Evolutionary conservation across 2,113 vertebrate species (phyloP).

Genomic region (Cynoglossus semilaevis): DNA sequence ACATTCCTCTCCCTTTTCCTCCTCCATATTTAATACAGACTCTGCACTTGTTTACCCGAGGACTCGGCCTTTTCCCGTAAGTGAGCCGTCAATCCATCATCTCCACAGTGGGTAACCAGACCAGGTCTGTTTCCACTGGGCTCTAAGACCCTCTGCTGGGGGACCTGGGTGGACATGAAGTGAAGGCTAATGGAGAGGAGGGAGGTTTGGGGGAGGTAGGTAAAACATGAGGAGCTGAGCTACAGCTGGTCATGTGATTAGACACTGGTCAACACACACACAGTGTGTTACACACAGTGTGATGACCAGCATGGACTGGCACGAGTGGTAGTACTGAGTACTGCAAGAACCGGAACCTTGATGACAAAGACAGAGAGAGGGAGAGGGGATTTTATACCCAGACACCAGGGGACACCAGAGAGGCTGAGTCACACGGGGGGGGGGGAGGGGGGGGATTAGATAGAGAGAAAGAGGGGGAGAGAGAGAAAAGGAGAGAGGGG

Average conservation of each 20-base stretch:
- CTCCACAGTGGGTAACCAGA: slow-evolving; percentile 64
- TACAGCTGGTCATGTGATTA: slow-evolving; percentile 13
- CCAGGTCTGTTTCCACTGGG: slow-evolving; percentile 62
- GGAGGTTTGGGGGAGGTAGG: neutral
- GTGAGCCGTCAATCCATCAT: slow-evolving; percentile 75
- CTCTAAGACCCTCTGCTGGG: slow-evolving; percentile 24
- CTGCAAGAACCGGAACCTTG: too few species aligned
- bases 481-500: too few species aligned
- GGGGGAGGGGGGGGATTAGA: too few species aligned
- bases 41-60: slow-evolving; percentile 68
- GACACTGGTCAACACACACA: neutral
- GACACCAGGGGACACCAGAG: too few species aligned
- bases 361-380: too few species aligned
- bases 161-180: slow-evolving; percentile 50
- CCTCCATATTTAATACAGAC: slow-evolving; percentile 57
- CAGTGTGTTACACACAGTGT: too few species aligned
- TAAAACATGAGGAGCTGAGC: neutral
- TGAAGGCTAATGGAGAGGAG: neutral
- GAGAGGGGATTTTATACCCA: too few species aligned
- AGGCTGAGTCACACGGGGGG: too few species aligned
- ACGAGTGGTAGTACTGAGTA: too few species aligned
- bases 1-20: slow-evolving; percentile 42
- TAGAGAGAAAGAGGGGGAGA: neutral
- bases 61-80: slow-evolving; percentile 54
- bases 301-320: too few species aligned